A percentile compares a stretch with the other conserved stretches of the same genome.
Conservation (phyloP, 2,888 invertebrate genomes). For the Megastigmus dorsalis region DNA sequence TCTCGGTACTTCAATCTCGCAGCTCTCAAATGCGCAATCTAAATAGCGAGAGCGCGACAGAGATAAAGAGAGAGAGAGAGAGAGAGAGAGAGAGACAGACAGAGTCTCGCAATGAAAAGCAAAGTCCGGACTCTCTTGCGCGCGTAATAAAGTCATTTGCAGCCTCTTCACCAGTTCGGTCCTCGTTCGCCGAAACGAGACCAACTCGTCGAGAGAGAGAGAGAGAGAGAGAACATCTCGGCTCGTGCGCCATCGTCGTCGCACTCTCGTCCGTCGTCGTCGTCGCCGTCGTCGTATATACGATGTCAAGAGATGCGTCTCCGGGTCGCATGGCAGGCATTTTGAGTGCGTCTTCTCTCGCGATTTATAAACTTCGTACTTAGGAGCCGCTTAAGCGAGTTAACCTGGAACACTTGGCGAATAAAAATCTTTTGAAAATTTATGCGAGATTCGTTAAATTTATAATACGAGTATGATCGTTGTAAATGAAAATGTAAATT, state of each 20-base stretch:
- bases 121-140: background rate
- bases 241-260: background rate
- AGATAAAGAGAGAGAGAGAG: background rate
- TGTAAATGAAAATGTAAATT: too few relatives aligned
- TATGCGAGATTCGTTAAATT: too few relatives aligned
- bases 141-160: slow-evolving; percentile 48
- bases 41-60: too few relatives aligned
- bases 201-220: background rate
- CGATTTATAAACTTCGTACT: too few relatives aligned
- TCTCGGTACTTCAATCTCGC: too few relatives aligned
- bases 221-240: background rate
- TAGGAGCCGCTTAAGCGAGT: too few relatives aligned
- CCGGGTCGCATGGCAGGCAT: too few relatives aligned
- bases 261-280: slow-evolving; percentile 3
- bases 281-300: background rate
- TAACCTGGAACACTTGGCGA: too few relatives aligned
- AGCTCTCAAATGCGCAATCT: slow-evolving; percentile 23
- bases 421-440: too few relatives aligned
- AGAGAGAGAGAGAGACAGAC: background rate
- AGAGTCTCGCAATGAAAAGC: background rate
- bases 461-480: too few relatives aligned
- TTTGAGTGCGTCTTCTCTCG: too few relatives aligned
- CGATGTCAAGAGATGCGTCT: background rate
- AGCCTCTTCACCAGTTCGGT: slow-evolving; percentile 27
- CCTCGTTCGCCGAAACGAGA: slow-evolving; percentile 3